Evolutionary conservation across 2,797 vertebrate genomes (phyloP).

Genomic region (Nyctalus aviator): DNA sequence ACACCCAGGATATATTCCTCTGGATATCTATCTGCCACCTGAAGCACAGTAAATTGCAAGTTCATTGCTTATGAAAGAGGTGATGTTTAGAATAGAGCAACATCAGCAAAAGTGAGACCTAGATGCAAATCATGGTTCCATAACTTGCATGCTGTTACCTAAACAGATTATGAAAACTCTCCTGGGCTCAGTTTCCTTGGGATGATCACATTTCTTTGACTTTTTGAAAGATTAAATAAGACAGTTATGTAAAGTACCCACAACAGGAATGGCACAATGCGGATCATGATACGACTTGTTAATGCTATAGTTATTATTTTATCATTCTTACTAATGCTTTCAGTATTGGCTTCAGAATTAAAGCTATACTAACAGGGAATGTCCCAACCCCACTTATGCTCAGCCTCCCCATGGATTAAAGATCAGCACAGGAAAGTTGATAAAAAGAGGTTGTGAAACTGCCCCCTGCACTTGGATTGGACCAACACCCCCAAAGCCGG

Average conservation of each 20-base stretch:
- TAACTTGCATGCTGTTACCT: neutral
- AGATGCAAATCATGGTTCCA: neutral
- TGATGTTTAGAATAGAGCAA: neutral
- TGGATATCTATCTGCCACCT: neutral
- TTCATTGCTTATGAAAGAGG: neutral
- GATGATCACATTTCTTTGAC: neutral
- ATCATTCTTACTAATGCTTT: constrained; percentile 13
- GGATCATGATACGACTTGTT: constrained; percentile 29
- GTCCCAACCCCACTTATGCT: neutral
- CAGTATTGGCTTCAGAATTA: neutral
- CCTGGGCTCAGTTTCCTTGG: neutral
- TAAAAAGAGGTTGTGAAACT: constrained; percentile 63
- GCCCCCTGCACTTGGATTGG: neutral
- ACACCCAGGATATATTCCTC: neutral
- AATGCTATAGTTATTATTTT: constrained; percentile 42
- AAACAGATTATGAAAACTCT: neutral
- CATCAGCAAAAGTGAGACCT: neutral
- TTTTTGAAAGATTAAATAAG: constrained; percentile 53
- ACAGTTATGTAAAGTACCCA: constrained; percentile 36
- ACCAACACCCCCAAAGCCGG: neutral
- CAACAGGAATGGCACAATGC: neutral
- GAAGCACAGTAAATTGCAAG: neutral
- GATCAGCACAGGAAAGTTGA: constrained; percentile 39
- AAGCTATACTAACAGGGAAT: constrained; percentile 4
- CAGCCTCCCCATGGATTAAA: neutral